Conservation (phyloP, 2,888 invertebrate species). For the Hoplodrina ambigua region DNA sequence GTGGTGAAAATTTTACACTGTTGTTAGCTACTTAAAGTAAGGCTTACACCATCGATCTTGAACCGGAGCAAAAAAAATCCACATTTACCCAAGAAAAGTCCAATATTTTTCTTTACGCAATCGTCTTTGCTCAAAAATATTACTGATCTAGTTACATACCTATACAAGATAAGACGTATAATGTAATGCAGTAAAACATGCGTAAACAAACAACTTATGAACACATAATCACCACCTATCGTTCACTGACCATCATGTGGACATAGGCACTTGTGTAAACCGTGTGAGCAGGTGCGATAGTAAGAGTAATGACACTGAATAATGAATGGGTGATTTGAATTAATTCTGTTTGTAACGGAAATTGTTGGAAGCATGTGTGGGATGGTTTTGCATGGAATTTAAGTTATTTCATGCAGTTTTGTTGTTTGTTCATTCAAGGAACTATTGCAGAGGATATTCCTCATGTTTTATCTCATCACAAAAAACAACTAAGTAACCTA, state of each 20-base stretch:
- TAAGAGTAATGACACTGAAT: conserved; percentile 56
- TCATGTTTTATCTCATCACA: neutral
- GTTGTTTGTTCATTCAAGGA: neutral
- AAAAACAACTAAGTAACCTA: neutral
- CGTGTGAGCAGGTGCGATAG: conserved; percentile 53
- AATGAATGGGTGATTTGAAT: conserved; percentile 56
- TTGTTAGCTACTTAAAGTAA: neutral
- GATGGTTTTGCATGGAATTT: conserved; percentile 22
- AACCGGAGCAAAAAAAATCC: too few relatives aligned
- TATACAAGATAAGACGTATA: conserved; percentile 29
- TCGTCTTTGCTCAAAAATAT: neutral
- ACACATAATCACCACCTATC: conserved; percentile 61
- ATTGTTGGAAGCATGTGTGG: conserved; percentile 35
- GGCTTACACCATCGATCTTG: neutral
- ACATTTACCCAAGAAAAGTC: too few relatives aligned
- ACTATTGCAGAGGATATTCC: neutral
- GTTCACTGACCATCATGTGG: conserved; percentile 69
- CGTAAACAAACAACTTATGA: conserved; percentile 42
- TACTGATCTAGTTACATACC: conserved; percentile 14
- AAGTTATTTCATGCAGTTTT: conserved; percentile 9
- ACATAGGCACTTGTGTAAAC: conserved; percentile 36
- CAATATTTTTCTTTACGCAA: neutral
- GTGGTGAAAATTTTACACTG: neutral
- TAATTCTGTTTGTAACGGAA: conserved; percentile 54
- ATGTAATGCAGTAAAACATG: conserved; percentile 31